Base-by-base conservation (phyloP, 2,888 invertebrate species). In the Melikaiella ostensackeni region DNA sequence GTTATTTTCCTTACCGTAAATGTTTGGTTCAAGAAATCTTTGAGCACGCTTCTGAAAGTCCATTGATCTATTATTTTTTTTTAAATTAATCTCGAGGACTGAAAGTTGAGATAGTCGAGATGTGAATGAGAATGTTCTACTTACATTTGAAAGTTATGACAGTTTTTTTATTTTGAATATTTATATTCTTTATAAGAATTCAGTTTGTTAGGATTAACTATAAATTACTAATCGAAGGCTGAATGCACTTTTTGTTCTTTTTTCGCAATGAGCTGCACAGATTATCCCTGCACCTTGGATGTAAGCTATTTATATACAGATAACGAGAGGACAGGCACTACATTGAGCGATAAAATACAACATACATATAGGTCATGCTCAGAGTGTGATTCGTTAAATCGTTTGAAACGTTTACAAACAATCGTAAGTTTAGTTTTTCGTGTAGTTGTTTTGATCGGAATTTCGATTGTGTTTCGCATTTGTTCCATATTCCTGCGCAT, bases 1-100 rank as follows among this genome's bases (percentile, higher is more conserved):
- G 24, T 46, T 66, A 66, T 16, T 66, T 66, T 66, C 42, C 66
- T 66, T 46, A 9, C 64, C 42, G 27, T 46, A 46, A 66, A 66
- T 46, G 42, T 38, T 21, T 35, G 24, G 6, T 21, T 64, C 8
- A n/a, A 38, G 21, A 66, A 66, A 46, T 24, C 64, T 38, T 19
- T 7, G 46, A 64, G 42, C 66, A 66, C 66, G 19, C 66, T 66
- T 46, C 46, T 8, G 24, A 46, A 46, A 66, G 66, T 66, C 27
- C 66, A 66, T 66, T 27, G 66, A 66, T 66, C 66, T 27, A 46
- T 2, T 42, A 38, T 19, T 66, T 8, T 38, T 66, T 66, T 42
- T 24, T 66, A 24, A 30, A 46, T 66, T 27, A 66, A 64, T 24
- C 13, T 42, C 21, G 16, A 6, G 42, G 46, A 46, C 42, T 66